Percentiles rank a stretch among this genome's conserved stretches.
Evolutionary conservation across 1,140 invertebrate genomes (phyloP).

Genomic region (Nasonia longicornis): DNA sequence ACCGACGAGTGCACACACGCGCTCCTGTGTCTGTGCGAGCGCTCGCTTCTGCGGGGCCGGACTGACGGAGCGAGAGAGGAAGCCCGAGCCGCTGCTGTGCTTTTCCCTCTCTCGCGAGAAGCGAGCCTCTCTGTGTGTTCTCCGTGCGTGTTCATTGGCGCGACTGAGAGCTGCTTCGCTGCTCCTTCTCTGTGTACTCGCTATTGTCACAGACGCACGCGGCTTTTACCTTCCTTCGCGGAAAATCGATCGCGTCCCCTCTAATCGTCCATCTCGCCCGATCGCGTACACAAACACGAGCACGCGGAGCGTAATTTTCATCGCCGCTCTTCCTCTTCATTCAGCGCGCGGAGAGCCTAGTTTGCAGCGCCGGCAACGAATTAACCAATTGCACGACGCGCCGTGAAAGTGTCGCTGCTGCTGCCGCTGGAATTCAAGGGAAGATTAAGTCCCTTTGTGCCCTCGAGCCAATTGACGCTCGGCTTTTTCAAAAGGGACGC

Average conservation of each 20-base stretch:
- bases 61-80: neutral
- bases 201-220: too few species aligned
- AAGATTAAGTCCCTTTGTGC: conserved; percentile 16
- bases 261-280: too few species aligned
- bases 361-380: neutral
- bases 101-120: conserved; percentile 5
- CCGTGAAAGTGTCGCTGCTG: conserved; percentile 11
- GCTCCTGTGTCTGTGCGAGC: neutral
- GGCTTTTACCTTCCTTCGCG: too few species aligned
- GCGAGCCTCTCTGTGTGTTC: neutral
- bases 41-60: neutral
- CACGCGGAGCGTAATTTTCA: too few species aligned
- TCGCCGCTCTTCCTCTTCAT: neutral
- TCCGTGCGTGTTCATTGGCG: conserved; percentile 5
- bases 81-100: neutral
- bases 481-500: neutral
- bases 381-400: conserved; percentile 30
- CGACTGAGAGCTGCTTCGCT: neutral
- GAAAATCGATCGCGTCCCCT: too few species aligned
- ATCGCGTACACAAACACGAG: too few species aligned
- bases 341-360: neutral
- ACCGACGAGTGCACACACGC: neutral
- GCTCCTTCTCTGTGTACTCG: neutral
- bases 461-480: neutral
- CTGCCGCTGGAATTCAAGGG: conserved; percentile 6